Percentiles rank a stretch among this genome's conserved stretches.
Conservation (phyloP, 2,888 invertebrate genomes). For the Lasioglossum oenotherae region DNA sequence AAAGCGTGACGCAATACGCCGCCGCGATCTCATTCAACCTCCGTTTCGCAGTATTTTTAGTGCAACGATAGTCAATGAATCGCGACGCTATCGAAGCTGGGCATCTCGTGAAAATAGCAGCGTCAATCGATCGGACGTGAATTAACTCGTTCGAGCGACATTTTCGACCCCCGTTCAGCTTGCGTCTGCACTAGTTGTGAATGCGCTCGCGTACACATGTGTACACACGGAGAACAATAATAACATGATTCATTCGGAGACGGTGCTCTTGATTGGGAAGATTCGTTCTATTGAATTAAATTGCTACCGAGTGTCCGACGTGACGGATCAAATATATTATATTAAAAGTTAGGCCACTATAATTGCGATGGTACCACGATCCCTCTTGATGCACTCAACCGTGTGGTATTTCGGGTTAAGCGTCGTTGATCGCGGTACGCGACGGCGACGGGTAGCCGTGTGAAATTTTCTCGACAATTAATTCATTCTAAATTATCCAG, state of each 20-base stretch:
- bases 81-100: background rate
- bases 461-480: background rate
- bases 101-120: background rate
- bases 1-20: background rate
- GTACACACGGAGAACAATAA: background rate
- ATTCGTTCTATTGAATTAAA: slow-evolving; percentile 6
- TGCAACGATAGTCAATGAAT: background rate
- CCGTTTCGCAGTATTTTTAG: background rate
- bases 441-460: background rate
- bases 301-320: background rate
- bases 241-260: background rate
- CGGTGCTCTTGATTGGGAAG: background rate
- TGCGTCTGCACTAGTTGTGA: background rate
- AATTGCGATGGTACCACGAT: background rate
- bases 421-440: background rate
- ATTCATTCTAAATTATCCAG: background rate
- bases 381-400: background rate
- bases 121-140: slow-evolving; percentile 10
- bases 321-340: background rate
- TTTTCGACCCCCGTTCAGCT: background rate
- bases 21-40: background rate
- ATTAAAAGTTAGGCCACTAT: background rate
- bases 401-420: background rate
- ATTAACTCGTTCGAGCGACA: slow-evolving; percentile 7
- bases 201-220: background rate